These are phyloP conservation scores for Scartelaos histophorus DNA, from an alignment of 2,113 vertebrate genomes.

Conservation along the genomic window DNA sequence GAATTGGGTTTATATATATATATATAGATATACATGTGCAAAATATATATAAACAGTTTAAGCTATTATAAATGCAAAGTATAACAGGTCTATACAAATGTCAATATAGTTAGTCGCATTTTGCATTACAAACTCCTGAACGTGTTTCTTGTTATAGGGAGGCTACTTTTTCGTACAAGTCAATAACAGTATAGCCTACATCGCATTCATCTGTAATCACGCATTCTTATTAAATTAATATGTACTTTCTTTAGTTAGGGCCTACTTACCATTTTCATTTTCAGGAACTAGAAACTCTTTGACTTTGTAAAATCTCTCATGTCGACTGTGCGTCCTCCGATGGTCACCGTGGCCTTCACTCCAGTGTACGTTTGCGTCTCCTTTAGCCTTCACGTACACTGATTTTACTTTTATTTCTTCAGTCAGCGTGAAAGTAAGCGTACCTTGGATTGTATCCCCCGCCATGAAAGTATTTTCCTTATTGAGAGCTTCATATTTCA, in stretches of 20 bases:
- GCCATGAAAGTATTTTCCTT: constrained; percentile 18
- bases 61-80: background rate
- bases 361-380: constrained; percentile 54
- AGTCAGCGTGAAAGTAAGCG: constrained; percentile 24
- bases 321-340: rapidly evolving
- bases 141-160: too few relatives aligned
- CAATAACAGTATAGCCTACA: too few relatives aligned
- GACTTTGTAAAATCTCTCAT: constrained; percentile 62
- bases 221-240: too few relatives aligned
- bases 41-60: too few relatives aligned
- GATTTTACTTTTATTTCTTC: constrained; percentile 53
- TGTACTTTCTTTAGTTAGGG: background rate
- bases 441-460: constrained; percentile 45
- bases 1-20: background rate
- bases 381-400: constrained; percentile 57
- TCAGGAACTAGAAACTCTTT: constrained; percentile 55
- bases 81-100: background rate
- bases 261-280: constrained; percentile 24
- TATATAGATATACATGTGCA: too few relatives aligned
- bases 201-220: too few relatives aligned
- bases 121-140: too few relatives aligned
- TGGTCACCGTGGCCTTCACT: background rate
- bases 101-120: background rate
- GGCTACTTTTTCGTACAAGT: too few relatives aligned
- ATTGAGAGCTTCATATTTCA: constrained; percentile 42